Evolutionary conservation across 2,113 vertebrate genomes (phyloP), one percentile per base, ranked within the genome.

Genomic region (Pollachius pollachius): DNA sequence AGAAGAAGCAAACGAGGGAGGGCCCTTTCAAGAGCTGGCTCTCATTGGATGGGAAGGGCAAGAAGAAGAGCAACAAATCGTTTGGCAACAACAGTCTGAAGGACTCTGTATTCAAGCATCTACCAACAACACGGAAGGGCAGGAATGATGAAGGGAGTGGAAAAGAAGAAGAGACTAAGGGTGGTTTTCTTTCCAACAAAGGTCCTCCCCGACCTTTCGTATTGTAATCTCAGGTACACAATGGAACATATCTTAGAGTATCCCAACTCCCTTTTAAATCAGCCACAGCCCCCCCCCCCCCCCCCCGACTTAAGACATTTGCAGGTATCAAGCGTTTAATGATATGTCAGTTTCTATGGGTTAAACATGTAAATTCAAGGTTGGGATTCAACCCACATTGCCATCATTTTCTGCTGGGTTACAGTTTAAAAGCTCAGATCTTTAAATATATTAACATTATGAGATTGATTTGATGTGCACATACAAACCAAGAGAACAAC

Each of bases 301-400:
- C 8, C 41, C 8, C 41, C 41, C 12, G 41, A 13, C 1, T 9
- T 9, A 48, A 9, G 41, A 48, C 41, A 48, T 9, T 48, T 48
- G 41, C 41, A 48, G 41, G 9, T 48, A 48, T 48, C 41, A 64
- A n/a, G 41, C 15, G 65, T 83, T 85, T 81, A 81, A 75, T 85
- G 72, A 19, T 56, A 15, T 63, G 13, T 56, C 65, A 67, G 52
- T 59, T 37, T 73, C 15, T 56, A 19, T 58, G 18, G 54, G 63
- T 62, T 19, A 60, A 52, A 58, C 16, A 15, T 52, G 41, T 12
- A 7, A 9, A 48, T 57, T 41, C 19, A 37, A 2, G 7, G 34
- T 34, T 56, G 23, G 54, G 27, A 52, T 2, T 1, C 1, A 70
- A 17, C 54, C 25, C 19, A 23, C 19, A 67, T 2, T 8, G 41